Evolutionary conservation across 37 sponge, comb jelly and placozoan genomes (phyloP), one percentile per base, ranked within the genome.

Genomic region (Bolinopsis microptera): DNA sequence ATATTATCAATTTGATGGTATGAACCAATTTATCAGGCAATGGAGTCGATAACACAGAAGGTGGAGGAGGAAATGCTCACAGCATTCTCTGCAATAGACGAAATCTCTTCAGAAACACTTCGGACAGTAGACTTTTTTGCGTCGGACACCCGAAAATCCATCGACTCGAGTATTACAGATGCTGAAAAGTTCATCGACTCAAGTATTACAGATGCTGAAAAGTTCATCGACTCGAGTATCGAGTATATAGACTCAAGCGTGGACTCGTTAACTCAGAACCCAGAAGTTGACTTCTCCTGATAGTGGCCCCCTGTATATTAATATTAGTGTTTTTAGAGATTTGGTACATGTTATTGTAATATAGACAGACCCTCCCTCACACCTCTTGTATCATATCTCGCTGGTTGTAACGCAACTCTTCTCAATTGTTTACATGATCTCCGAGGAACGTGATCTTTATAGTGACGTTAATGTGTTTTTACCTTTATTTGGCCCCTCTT

Each of bases 1-100:
- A n/a, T n/a, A n/a, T n/a, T n/a, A n/a, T n/a, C n/a, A n/a, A n/a
- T n/a, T n/a, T n/a, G n/a, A n/a, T n/a, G n/a, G n/a, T n/a, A n/a
- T n/a, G n/a, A n/a, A n/a, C n/a, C n/a, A n/a, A n/a, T 86, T 41
- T 40, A n/a, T 27, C 90, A 86, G 90, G 90, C 36, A 38, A 86
- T 86, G 90, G 90, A 86, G 26, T 86, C 90, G 25, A 86, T 86
- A 5, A 40, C 36, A 0, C 48, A 40, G 28, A 86, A 86, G 26
- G 90, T 86, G n/a, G 90, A 86, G 26, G 28, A 22, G 0, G 90
- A 86, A 27, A 86, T 86, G 90, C 48, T 39, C 48, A n/a, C 3
- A 24, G 61, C 90, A 5, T 5, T 86, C 8, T 8, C 41, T 39
- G 41, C 90, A 26, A 41, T 86, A 39, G 90, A 41, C 24, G 80